Conservation (phyloP, 2,797 vertebrate genomes). For the Sebastes itinus region DNA sequence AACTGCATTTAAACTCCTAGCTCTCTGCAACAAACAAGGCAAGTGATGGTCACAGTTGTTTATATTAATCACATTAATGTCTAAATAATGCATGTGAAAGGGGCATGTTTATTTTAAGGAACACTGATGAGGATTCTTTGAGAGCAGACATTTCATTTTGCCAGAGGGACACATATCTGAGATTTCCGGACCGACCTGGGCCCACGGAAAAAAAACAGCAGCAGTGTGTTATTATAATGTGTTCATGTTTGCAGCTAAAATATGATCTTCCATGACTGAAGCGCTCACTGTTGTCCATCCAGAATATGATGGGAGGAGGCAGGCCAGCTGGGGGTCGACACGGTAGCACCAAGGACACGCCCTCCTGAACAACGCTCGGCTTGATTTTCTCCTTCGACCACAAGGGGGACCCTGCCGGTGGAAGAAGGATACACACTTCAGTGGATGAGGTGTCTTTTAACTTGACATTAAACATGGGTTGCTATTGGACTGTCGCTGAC, state of each 20-base stretch:
- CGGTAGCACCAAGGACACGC: conserved; percentile 87
- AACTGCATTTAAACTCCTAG: not conserved
- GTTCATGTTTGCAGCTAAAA: not conserved
- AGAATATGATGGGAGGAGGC: conserved; percentile 96
- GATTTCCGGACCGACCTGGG: not conserved
- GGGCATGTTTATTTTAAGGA: not conserved
- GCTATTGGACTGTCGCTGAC: conserved; percentile 22
- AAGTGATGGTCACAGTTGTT: not conserved
- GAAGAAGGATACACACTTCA: conserved; percentile 19
- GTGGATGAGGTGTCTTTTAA: not conserved
- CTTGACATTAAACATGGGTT: conserved; percentile 18
- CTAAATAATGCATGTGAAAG: not conserved
- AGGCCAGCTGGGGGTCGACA: conserved; percentile 94
- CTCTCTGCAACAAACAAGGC: not conserved
- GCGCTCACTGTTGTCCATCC: conserved; percentile 99
- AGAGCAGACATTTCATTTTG: not conserved
- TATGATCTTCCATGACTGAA: not conserved
- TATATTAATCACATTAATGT: not conserved
- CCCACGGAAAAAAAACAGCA: not conserved
- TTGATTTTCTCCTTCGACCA: conserved; percentile 97
- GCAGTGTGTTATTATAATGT: not conserved
- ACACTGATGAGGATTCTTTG: not conserved
- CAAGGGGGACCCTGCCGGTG: conserved; percentile 89
- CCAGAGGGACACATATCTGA: not conserved
- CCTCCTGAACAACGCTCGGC: conserved; percentile 86